Evolutionary conservation across 2,888 invertebrate species (phyloP).

Genomic region (Spodoptera picta): DNA sequence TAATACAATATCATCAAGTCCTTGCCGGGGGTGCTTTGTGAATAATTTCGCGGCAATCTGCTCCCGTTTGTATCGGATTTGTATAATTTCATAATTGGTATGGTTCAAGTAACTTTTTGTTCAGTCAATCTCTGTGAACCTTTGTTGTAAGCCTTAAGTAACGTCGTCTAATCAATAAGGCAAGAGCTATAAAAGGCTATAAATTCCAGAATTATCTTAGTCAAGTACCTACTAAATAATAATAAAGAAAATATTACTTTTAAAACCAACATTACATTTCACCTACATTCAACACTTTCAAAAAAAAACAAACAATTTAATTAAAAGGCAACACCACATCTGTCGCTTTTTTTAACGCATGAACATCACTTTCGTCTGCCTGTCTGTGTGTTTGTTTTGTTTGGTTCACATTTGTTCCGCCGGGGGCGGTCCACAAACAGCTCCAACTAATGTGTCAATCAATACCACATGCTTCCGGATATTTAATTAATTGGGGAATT

Average conservation of each 20-base stretch:
- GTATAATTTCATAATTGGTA: slow-evolving; percentile 78
- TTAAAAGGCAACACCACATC: slow-evolving; percentile 43
- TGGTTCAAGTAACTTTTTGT: slow-evolving; percentile 55
- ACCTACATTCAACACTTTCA: too few species aligned
- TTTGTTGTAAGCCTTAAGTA: slow-evolving; percentile 16
- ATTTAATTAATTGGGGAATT: slow-evolving; percentile 18
- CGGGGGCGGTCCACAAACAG: slow-evolving; percentile 49
- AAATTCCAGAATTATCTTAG: neutral
- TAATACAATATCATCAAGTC: slow-evolving; percentile 89
- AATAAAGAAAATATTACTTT: too few species aligned
- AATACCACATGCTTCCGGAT: slow-evolving; percentile 34
- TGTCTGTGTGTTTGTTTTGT: slow-evolving; percentile 64
- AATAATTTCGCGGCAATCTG: slow-evolving; percentile 89
- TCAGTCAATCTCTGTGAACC: slow-evolving; percentile 25
- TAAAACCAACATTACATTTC: neutral
- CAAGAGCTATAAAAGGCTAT: neutral
- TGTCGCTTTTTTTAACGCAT: slow-evolving; percentile 44
- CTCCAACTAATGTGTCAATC: slow-evolving; percentile 64
- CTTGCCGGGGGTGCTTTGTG: slow-evolving; percentile 83
- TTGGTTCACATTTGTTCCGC: slow-evolving; percentile 70
- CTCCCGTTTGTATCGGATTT: slow-evolving; percentile 82
- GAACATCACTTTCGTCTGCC: slow-evolving; percentile 45
- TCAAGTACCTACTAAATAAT: too few species aligned
- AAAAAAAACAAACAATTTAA: slow-evolving; percentile 25
- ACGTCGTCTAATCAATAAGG: neutral